Evolutionary conservation across 1,140 invertebrate species (phyloP), one percentile per base, ranked within the genome.

Genomic region (Drosophila nigrodunni): DNA sequence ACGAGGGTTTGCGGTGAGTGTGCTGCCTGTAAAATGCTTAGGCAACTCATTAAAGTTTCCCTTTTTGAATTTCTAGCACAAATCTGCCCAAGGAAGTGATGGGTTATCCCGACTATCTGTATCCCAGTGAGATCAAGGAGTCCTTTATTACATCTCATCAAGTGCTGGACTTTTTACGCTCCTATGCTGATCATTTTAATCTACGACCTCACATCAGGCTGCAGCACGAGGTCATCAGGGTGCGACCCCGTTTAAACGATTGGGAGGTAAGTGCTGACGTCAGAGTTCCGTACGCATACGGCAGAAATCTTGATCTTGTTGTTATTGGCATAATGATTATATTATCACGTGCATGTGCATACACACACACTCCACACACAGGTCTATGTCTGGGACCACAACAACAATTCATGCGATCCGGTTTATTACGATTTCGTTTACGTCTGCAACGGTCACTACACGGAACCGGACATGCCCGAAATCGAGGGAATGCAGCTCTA

Each of bases 81-180:
- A 98, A 98, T 93, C 92, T 98, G 4, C 97, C 97, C 3, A 97
- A 97, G 87, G 96, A 98, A 93, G 95, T 97, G 5, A 98, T 98
- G 97, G 96, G 96, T 7, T 98, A 97, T 93, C 96, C 96, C 2
- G 97, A 97, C 91, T 97, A 96, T 93, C 95, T 96, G 0, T 96
- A 93, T 97, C 71, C 94, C 95, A 65, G 70, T 3, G 7, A 94
- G 94, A 57, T 94, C 90, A 93, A 94, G 0, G 94, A 94, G 71
- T 98, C 97, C 2, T 98, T 98, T 86, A 93, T 98, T 6, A 94
- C 94, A 1, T 96, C 97, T 25, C 94, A 95, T 35, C 95, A 97
- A 73, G 97, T 99, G 78, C 93, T 97, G 2, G 90, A 96, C 10
- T 99, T 98, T 88, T 93, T 99, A 4, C 94, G 97, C 77, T 92